Conservation (phyloP, 2,888 invertebrate genomes). For the Ichneumoninae sp. region DNA sequence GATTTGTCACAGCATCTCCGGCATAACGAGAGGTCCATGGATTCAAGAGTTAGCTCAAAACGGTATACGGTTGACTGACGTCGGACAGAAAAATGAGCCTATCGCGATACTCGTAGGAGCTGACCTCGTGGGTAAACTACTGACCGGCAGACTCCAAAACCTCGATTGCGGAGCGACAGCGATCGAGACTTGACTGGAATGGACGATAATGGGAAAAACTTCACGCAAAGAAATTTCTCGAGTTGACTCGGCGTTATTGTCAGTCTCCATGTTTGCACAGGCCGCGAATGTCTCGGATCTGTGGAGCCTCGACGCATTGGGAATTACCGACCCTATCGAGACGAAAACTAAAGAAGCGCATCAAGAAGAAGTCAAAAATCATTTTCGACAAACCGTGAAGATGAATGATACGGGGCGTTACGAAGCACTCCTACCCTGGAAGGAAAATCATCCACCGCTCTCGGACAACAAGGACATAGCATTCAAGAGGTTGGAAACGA, state of each 20-base stretch:
- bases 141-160: constrained; percentile 66
- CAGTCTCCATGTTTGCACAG: constrained; percentile 62
- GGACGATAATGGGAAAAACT: constrained; percentile 73
- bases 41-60: constrained; percentile 59
- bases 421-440: constrained; percentile 77
- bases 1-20: constrained; percentile 56
- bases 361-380: constrained; percentile 67
- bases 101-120: constrained; percentile 72
- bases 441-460: constrained; percentile 75
- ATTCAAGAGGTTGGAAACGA: constrained; percentile 70
- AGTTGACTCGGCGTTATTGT: constrained; percentile 47
- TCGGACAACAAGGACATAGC: constrained; percentile 71
- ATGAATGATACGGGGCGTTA: constrained; percentile 72
- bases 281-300: constrained; percentile 71
- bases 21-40: constrained; percentile 57
- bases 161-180: constrained; percentile 72
- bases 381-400: constrained; percentile 74
- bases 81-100: constrained; percentile 14
- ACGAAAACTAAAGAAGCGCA: constrained; percentile 66
- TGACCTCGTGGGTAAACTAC: constrained; percentile 72
- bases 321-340: constrained; percentile 75
- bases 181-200: constrained; percentile 72
- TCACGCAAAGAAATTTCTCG: constrained; percentile 36
- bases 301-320: constrained; percentile 76
- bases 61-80: constrained; percentile 48